A percentile compares a stretch with the other conserved stretches of the same genome.
phyloP scores from a whole-genome alignment of 2,888 invertebrate genomes.

The Agriotes lineatus region DNA sequence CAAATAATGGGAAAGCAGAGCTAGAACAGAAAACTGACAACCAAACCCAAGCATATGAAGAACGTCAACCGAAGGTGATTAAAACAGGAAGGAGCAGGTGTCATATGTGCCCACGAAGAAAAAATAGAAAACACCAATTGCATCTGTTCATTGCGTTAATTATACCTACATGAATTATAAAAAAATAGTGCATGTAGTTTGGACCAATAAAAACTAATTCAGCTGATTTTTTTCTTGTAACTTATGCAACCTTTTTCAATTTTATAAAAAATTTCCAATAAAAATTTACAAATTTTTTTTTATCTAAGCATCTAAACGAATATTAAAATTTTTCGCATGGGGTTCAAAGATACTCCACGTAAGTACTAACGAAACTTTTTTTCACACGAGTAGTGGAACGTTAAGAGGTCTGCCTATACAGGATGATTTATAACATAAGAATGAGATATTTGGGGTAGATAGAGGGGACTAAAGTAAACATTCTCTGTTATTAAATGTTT shows the following conservation, averaged over 20 bases:
- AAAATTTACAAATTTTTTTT: background rate
- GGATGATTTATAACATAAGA: too few species aligned
- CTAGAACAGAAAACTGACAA: too few species aligned
- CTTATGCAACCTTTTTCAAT: too few species aligned
- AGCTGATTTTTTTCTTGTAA: background rate
- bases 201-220: background rate
- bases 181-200: background rate
- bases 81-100: background rate
- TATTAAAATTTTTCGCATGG: background rate
- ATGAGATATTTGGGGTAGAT: too few species aligned
- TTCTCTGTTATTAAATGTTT: too few species aligned
- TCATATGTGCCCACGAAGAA: background rate
- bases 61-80: background rate
- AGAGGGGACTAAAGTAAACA: too few species aligned
- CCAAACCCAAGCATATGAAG: too few species aligned
- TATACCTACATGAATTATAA: background rate
- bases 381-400: background rate
- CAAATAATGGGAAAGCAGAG: too few species aligned
- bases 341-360: background rate
- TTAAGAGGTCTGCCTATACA: too few species aligned
- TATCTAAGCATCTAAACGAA: background rate
- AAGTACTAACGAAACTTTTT: background rate
- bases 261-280: background rate
- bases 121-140: background rate
- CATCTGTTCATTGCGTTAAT: background rate